Evolutionary conservation across 2,113 vertebrate species (phyloP), one percentile per base, ranked within the genome.

Genomic region (Lutjanus erythropterus): DNA sequence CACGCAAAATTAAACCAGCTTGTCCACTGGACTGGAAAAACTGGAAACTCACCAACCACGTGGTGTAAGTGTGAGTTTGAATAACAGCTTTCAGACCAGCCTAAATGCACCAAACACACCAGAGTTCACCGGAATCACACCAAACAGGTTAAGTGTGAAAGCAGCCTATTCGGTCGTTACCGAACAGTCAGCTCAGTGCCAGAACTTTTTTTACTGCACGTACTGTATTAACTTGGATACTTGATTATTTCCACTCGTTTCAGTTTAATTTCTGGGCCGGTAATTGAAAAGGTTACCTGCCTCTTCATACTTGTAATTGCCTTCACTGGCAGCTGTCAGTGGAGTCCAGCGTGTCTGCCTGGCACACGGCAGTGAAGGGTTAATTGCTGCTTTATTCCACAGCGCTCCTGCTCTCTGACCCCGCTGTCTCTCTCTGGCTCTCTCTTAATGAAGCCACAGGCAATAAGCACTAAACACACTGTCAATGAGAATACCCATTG

Each of bases 381-480:
- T 67, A 37, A 58, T n/a, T 35, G 39, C 49, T 53, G 49, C 60
- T 55, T 42, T 53, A 41, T 33, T 75, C 47, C 35, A 62, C 31
- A 27, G 31, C 11, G 1, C 49, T 33, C 31, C 10, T 78, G 33
- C 62, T 47, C 60, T 47, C 67, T 83, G 71, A 25, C 61, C 62
- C 56, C 2, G 2, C 2, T 37, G 46, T 55, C 66, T 76, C 16
- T 33, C 67, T 68, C 27, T n/a, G 25, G 58, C 31, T 66, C 65
- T 37, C 31, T 83, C 35, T 55, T 84, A 87, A 75, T 81, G 65
- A 84, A 81, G 65, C 78, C 47, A 71, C 42, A 64, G 44, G 35
- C 41, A 64, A 53, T 60, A 44, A 52, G 56, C 65, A 52, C 72
- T 64, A 55, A 81, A 84, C 39, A 53, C 76, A 55, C 39, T 66